Evolutionary conservation across 2,888 invertebrate species (phyloP), one percentile per base, ranked within the genome.

Genomic region (Amphipyra berbera): DNA sequence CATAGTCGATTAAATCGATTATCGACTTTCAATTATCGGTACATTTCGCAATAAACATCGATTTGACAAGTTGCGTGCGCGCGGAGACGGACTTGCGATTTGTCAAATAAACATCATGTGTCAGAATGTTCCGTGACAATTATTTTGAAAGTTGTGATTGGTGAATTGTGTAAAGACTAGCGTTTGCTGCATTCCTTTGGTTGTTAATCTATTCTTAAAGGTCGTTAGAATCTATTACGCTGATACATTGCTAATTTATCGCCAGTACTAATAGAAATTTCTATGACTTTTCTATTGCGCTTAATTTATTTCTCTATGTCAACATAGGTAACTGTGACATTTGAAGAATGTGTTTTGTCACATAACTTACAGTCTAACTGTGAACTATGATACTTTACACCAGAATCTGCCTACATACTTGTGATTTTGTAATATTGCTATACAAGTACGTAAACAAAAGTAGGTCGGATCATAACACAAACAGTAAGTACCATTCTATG

Each of bases 1-100:
- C 61, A 76, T 75, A 56, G 62, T 61, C 68, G 67, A 76, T 79
- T 76, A 79, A 81, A 82, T 76, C 81, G 78, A 85, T 83, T 81
- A 83, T 81, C 71, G 67, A 78, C 74, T 79, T 84, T 84, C 85
- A 83, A 81, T 79, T 80, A 78, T 61, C 44, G 45, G 50, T 67
- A 65, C 74, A 73, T 75, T 73, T 73, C 62, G 57, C 73, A 76
- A 70, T 74, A 74, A 78, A 69, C 38, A 67, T 73, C 62, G 56
- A 66, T 69, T 75, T 71, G 66, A 76, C 57, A 66, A 54, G 52
- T 61, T 65, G 79, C 77, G 76, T 82, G 77, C 15, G 15, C 35
- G 57, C 40, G 15, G 37, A 61, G 46, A 58, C 50, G 64, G 37
- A 15, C 13, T 41, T 50, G 45, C 48, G 38, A 79, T 79, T 69